Evolutionary conservation across 2,797 vertebrate genomes (phyloP), one percentile per base, ranked within the genome.

Genomic region (Urocyon cinereoargenteus): DNA sequence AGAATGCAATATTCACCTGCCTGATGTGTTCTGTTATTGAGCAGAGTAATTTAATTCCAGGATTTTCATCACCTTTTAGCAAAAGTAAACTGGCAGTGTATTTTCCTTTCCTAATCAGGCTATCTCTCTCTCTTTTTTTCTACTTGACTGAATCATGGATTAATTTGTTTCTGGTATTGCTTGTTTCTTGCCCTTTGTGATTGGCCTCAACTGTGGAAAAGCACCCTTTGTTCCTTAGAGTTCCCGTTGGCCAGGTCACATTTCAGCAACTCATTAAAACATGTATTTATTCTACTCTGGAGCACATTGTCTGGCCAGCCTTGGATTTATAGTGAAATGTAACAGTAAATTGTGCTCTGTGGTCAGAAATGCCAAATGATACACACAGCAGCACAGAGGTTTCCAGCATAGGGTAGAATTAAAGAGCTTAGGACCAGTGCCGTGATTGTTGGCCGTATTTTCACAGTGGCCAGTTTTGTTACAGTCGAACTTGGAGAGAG

Each of bases 271-370:
- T 97, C 94, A 97, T 97, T 97, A 98, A 97, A 97, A 95, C 90
- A n/a, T 90, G 81, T 97, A 98, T 97, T 98, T 97, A 98, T 97
- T 97, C 94, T 96, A 97, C 97, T 97, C 86, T 94, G 96, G 97
- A 97, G 85, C 66, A 93, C 78, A 93, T 92, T 97, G 84, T 96
- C 96, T 97, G 72, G 97, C 97, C 95, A 97, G 92, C 11, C 1
- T 92, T 91, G 1, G 98, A 96, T 96, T 98, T 98, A 95, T 84
- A 84, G 49, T 96, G 97, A 90, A 97, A 70, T 95, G 97, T 97
- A 96, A 97, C 97, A 77, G 92, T 95, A 97, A 97, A 98, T 98
- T 97, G 98, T 97, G 55, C 98, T 96, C 97, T 94, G 73, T 97
- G 98, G 96, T 94, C 97, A 97, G 95, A 97, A 86, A 94, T 98